A percentile compares a stretch with the other conserved stretches of the same genome.
Evolutionary conservation across 2,888 invertebrate species (phyloP).

Genomic region (Lottia scabra): DNA sequence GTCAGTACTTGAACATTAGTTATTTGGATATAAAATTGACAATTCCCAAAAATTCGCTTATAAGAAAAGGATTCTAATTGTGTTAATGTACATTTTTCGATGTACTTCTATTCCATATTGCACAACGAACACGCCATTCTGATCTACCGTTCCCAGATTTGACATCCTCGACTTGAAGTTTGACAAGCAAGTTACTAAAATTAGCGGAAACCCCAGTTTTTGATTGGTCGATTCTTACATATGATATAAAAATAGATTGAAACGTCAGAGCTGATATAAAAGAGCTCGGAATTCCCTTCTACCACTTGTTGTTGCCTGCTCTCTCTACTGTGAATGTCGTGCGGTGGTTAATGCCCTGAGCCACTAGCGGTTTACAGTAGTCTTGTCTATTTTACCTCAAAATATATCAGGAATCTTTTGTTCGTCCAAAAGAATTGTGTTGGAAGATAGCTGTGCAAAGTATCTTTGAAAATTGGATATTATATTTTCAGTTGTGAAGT

Average conservation of each 20-base stretch:
- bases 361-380: constrained; percentile 45
- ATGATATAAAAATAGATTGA: constrained; percentile 31
- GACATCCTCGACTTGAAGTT: neutral
- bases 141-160: neutral
- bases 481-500: neutral
- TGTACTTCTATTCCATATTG: constrained; percentile 15
- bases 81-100: no score
- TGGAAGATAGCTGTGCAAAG: neutral
- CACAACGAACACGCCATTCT: constrained; percentile 26
- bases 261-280: constrained; percentile 55
- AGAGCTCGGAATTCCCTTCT: constrained; percentile 48
- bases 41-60: no score
- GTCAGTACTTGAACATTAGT: no score
- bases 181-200: constrained; percentile 32
- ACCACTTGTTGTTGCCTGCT: constrained; percentile 60
- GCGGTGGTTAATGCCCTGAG: constrained; percentile 53
- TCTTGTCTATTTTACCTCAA: neutral
- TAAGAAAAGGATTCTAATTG: no score
- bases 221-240: constrained; percentile 38
- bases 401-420: neutral
- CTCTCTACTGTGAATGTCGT: constrained; percentile 50
- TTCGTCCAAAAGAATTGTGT: no score
- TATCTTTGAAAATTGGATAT: neutral
- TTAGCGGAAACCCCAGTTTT: constrained; percentile 32
- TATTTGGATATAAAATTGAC: no score